Evolutionary conservation across 1,140 invertebrate genomes (phyloP).

Genomic region (Bilobella aurantiaca): DNA sequence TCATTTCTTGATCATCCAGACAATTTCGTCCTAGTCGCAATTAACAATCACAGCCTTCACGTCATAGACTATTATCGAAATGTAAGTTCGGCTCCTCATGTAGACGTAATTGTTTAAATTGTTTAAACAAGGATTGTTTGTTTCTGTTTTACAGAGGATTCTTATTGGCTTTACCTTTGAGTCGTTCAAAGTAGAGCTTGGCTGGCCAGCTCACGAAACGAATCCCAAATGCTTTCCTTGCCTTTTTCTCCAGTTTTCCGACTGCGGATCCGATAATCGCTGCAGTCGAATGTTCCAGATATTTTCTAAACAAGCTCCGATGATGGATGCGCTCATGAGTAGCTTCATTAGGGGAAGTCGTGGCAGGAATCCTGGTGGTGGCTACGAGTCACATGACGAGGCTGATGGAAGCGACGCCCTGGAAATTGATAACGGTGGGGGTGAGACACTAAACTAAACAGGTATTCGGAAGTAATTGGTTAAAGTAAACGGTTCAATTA

Average conservation of each 20-base stretch:
- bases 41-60: constrained; percentile 75
- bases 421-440: constrained; percentile 40
- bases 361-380: constrained; percentile 28
- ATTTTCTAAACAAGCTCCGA: constrained; percentile 50
- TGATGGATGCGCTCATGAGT: constrained; percentile 84
- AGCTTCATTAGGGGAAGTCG: constrained; percentile 48
- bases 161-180: constrained; percentile 73
- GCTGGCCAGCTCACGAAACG: constrained; percentile 67
- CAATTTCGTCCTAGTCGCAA: constrained; percentile 71
- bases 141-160: constrained; percentile 53
- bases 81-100: constrained; percentile 48
- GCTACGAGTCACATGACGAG: constrained; percentile 37
- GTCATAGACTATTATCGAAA: constrained; percentile 74
- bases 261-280: constrained; percentile 57
- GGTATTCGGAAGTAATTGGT: constrained; percentile 27
- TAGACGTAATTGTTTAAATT: not conserved
- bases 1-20: constrained; percentile 75
- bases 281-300: constrained; percentile 71
- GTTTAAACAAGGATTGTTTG: constrained; percentile 12
- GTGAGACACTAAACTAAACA: not conserved
- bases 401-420: constrained; percentile 38
- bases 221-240: constrained; percentile 79
- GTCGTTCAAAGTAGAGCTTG: constrained; percentile 54
- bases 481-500: constrained; percentile 16
- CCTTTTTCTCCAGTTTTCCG: constrained; percentile 76